phyloP scores from a whole-genome alignment of 2,888 invertebrate species.

The Vandiemenella viatica region DNA sequence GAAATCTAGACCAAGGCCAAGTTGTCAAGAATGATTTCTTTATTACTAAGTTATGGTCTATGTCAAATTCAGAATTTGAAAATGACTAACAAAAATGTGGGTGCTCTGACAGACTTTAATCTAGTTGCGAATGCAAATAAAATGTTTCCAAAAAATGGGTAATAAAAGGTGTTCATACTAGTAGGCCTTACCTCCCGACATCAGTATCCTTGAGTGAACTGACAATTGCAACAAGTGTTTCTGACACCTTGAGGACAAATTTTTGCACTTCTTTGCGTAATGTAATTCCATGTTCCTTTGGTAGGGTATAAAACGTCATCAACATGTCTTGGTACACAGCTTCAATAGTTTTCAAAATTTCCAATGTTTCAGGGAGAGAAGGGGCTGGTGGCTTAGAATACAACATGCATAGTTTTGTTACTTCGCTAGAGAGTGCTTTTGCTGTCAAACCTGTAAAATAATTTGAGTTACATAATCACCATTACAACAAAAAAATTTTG shows the following conservation, averaged over 20 bases:
- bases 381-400: slow-evolving; percentile 11
- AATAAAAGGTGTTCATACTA: too few relatives aligned
- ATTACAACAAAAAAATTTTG: too few relatives aligned
- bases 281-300: slow-evolving; percentile 10
- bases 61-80: too few relatives aligned
- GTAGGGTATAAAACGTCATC: slow-evolving; percentile 7
- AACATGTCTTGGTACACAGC: slow-evolving; percentile 6
- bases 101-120: too few relatives aligned
- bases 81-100: too few relatives aligned
- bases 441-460: slow-evolving; percentile 4
- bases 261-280: slow-evolving; percentile 8
- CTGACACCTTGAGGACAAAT: slow-evolving; percentile 5
- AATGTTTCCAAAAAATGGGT: too few relatives aligned
- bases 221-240: slow-evolving; percentile 4
- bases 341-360: slow-evolving; percentile 7
- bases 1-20: too few relatives aligned
- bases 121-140: too few relatives aligned
- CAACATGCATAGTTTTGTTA: slow-evolving; percentile 12
- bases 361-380: slow-evolving; percentile 1
- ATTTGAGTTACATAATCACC: too few relatives aligned
- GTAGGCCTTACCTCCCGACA: slow-evolving; percentile 8
- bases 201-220: slow-evolving; percentile 10
- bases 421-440: slow-evolving; percentile 10
- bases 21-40: too few relatives aligned
- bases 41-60: too few relatives aligned